Evolutionary conservation across 2,113 vertebrate genomes (phyloP).

Genomic region (Ascaphus truei): DNA sequence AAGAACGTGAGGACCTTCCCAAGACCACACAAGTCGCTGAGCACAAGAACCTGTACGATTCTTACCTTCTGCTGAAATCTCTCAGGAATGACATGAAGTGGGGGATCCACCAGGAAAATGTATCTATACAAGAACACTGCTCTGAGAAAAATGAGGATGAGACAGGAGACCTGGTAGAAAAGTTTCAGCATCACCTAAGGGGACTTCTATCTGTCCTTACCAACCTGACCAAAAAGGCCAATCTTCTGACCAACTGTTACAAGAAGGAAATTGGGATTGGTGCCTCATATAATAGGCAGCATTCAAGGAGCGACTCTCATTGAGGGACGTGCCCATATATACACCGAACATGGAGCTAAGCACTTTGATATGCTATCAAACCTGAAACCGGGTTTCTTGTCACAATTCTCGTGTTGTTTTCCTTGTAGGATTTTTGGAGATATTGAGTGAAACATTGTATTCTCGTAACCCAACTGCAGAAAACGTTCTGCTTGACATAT

Average conservation of each 20-base stretch:
- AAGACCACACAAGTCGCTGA: not conserved
- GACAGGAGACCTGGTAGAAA: conserved; percentile 9
- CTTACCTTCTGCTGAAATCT: conserved; percentile 32
- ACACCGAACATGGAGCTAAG: too few species aligned
- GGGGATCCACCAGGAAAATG: conserved; percentile 1
- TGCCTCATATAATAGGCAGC: not conserved
- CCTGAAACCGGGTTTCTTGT: too few species aligned
- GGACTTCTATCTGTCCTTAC: conserved; percentile 32
- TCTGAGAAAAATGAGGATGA: not conserved
- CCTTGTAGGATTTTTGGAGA: too few species aligned
- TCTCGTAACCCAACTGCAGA: too few species aligned
- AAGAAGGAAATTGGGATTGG: conserved; percentile 22
- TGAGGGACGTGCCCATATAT: too few species aligned
- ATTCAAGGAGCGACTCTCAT: not conserved
- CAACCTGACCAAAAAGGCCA: conserved; percentile 35
- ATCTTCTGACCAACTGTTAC: conserved; percentile 26
- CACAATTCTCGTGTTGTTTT: too few species aligned
- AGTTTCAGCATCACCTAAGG: conserved; percentile 29
- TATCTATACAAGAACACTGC: not conserved
- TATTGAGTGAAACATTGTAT: too few species aligned
- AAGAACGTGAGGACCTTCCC: not conserved
- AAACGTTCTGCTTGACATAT: too few species aligned
- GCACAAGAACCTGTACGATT: conserved; percentile 24
- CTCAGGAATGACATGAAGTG: conserved; percentile 33
- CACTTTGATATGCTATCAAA: too few species aligned